A percentile compares a stretch with the other conserved stretches of the same genome.
Conservation (phyloP, 1,140 invertebrate species). For the Drosophila albomicans region DNA sequence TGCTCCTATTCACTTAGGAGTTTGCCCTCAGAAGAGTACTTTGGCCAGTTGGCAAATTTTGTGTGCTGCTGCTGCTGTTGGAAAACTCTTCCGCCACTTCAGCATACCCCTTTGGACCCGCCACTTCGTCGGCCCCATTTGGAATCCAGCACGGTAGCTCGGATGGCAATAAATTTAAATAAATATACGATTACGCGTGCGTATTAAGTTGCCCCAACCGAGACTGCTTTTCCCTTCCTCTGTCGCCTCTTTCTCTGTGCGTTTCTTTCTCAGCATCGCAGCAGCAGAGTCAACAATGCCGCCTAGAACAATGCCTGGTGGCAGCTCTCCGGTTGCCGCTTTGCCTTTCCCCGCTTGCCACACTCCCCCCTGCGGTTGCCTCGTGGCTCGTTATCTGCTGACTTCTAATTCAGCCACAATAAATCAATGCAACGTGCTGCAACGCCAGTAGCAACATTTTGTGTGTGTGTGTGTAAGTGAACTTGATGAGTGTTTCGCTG, state of each 20-base stretch:
- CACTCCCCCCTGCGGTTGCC: constrained; percentile 8
- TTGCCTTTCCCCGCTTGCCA: not conserved
- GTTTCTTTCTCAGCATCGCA: not conserved
- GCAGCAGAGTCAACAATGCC: constrained; percentile 12
- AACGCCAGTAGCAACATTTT: constrained; percentile 53
- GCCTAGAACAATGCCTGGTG: constrained; percentile 66
- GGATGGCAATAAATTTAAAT: constrained; percentile 79
- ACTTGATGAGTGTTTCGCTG: constrained; percentile 67
- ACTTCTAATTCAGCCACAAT: constrained; percentile 82
- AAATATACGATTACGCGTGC: constrained; percentile 84
- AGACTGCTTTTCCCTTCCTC: not conserved
- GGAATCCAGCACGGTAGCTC: constrained; percentile 59
- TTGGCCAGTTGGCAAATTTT: constrained; percentile 51
- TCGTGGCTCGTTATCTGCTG: constrained; percentile 78
- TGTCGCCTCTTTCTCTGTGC: not conserved
- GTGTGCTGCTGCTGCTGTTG: constrained; percentile 12
- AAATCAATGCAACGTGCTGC: constrained; percentile 83
- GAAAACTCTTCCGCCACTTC: constrained; percentile 29
- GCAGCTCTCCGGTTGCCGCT: constrained; percentile 13
- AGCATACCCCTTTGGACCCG: constrained; percentile 14
- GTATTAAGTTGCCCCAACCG: constrained; percentile 78
- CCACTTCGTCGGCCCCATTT: not conserved
- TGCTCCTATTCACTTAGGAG: constrained; percentile 16
- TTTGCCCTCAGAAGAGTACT: constrained; percentile 7
- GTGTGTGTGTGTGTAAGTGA: constrained; percentile 82